phyloP scores from a whole-genome alignment of 2,113 vertebrate genomes.

The Amphilophus citrinellus region DNA sequence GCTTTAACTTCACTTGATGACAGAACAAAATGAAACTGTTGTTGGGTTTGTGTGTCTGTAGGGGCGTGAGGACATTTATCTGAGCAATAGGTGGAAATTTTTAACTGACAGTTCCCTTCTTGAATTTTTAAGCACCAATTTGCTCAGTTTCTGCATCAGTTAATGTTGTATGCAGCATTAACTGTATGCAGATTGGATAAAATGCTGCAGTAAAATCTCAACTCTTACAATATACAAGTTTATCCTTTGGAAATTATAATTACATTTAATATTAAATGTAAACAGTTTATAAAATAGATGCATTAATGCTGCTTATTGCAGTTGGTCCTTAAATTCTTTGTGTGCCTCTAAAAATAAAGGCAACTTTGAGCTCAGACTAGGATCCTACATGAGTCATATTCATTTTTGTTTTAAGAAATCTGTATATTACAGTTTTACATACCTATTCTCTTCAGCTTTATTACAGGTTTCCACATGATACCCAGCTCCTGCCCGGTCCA shows the following conservation, averaged over 20 bases:
- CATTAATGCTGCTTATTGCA: too few relatives aligned
- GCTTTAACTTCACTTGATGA: fast-evolving
- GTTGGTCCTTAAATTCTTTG: too few relatives aligned
- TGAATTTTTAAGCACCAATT: too few relatives aligned
- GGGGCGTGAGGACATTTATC: background rate
- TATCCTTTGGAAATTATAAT: too few relatives aligned
- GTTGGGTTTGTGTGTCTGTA: background rate
- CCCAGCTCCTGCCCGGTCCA: background rate
- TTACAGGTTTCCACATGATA: background rate
- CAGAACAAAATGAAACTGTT: background rate
- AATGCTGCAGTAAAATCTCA: too few relatives aligned
- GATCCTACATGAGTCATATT: background rate
- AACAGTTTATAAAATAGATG: too few relatives aligned
- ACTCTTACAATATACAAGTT: too few relatives aligned
- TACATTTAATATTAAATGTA: too few relatives aligned
- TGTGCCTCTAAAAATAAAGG: too few relatives aligned
- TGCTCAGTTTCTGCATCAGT: too few relatives aligned
- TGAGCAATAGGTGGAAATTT: background rate
- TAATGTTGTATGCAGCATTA: background rate
- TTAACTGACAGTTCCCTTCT: too few relatives aligned
- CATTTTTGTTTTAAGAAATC: background rate
- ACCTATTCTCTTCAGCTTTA: background rate
- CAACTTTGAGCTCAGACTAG: too few relatives aligned
- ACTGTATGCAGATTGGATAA: background rate
- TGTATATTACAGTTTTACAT: background rate